Evolutionary conservation across 2,797 vertebrate genomes (phyloP).

Genomic region (Danio jaintianensis): DNA sequence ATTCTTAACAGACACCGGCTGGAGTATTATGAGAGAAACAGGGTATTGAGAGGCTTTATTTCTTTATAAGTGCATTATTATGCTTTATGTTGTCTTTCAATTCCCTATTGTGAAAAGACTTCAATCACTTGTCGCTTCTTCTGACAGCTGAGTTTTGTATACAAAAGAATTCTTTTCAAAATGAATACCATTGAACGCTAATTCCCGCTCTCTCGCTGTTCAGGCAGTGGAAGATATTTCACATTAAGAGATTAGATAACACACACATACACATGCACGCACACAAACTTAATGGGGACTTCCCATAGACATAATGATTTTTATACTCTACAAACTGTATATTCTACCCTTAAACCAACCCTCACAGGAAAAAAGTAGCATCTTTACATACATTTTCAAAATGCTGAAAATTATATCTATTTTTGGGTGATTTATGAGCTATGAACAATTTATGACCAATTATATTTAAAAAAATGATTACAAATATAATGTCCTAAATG

Average conservation of each 20-base stretch:
- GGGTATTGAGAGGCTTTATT: background rate
- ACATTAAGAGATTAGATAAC: conserved; percentile 27
- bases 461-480: background rate
- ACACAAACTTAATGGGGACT: no score
- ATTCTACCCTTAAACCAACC: no score
- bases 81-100: background rate
- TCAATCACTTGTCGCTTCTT: background rate
- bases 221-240: background rate
- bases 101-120: background rate
- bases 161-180: conserved; percentile 28
- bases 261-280: no score
- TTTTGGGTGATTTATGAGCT: no score
- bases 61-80: conserved; percentile 5
- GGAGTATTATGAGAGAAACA: background rate
- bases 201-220: background rate
- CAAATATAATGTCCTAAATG: background rate
- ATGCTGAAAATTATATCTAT: no score
- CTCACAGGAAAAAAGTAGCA: no score
- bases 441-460: no score
- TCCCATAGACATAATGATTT: no score
- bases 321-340: no score
- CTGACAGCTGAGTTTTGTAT: conserved; percentile 14
- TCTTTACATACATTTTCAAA: no score
- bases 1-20: background rate
- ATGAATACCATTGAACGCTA: conserved; percentile 25